phyloP scores from a whole-genome alignment of 2,797 vertebrate genomes.

The Premnoplex brunnescens region DNA sequence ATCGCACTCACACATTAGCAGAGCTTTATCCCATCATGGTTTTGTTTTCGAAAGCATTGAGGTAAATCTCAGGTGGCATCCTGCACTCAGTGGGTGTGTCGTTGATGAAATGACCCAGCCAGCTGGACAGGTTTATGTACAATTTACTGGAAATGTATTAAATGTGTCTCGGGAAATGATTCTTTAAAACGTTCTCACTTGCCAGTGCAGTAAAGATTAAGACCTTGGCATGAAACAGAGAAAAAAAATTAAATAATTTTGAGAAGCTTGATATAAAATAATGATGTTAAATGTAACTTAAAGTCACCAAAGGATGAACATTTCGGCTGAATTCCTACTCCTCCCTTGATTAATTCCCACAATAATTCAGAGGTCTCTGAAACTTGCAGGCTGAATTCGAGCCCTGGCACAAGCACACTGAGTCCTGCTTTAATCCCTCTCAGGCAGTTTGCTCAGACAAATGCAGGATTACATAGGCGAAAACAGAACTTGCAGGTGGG shows the following conservation, averaged over 20 bases:
- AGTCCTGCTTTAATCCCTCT: background rate
- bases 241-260: constrained; percentile 71
- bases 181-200: constrained; percentile 77
- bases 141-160: constrained; percentile 79
- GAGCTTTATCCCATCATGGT: constrained; percentile 78
- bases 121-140: constrained; percentile 75
- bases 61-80: constrained; percentile 74
- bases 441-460: constrained; percentile 4
- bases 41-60: constrained; percentile 70
- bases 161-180: constrained; percentile 80
- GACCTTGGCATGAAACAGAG: constrained; percentile 67
- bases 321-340: background rate
- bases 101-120: constrained; percentile 71
- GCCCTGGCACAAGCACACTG: background rate
- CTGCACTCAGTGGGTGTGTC: constrained; percentile 67
- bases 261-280: constrained; percentile 55
- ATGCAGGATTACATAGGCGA: constrained; percentile 1
- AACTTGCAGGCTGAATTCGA: constrained; percentile 13
- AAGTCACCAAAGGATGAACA: constrained; percentile 18
- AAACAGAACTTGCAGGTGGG: constrained; percentile 28
- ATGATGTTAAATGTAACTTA: constrained; percentile 34
- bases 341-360: constrained; percentile 22
- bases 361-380: constrained; percentile 14
- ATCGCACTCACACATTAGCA: constrained; percentile 80
- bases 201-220: constrained; percentile 72